phyloP scores from a whole-genome alignment of 2,888 invertebrate genomes.

The Oscheius sp. region DNA sequence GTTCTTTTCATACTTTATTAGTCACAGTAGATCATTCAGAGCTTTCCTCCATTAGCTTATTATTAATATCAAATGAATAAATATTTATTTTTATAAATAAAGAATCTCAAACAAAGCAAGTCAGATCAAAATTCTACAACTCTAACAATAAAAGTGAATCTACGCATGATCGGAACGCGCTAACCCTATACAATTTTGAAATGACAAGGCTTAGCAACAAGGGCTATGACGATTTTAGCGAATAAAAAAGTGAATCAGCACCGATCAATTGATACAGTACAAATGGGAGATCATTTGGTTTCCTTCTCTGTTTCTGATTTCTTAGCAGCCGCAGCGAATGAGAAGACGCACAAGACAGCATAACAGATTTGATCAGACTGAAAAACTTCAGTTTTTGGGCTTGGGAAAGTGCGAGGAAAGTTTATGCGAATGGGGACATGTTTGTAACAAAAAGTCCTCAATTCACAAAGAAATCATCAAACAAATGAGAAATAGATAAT shows the following conservation, averaged over 20 bases:
- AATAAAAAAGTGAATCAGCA: constrained; percentile 5
- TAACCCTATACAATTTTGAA: not conserved
- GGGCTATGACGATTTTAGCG: not conserved
- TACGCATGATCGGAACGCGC: not conserved
- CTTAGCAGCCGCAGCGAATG: constrained; percentile 86
- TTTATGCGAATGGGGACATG: too few relatives aligned
- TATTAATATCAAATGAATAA: too few relatives aligned
- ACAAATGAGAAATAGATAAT: not conserved
- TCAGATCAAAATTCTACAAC: not conserved
- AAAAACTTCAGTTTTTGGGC: not conserved
- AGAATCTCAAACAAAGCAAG: not conserved
- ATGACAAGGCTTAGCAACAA: not conserved
- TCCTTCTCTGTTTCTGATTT: constrained; percentile 14
- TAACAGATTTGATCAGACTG: constrained; percentile 99
- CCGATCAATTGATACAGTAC: not conserved
- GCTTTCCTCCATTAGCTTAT: too few relatives aligned
- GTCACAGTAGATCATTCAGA: not conserved
- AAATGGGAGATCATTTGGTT: constrained; percentile 21
- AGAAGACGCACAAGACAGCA: constrained; percentile 97
- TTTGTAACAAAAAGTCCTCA: too few relatives aligned
- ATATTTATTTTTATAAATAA: too few relatives aligned
- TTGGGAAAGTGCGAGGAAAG: not conserved
- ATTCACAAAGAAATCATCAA: too few relatives aligned
- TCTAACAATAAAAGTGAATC: not conserved
- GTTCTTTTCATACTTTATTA: not conserved